A percentile compares a stretch with the other conserved stretches of the same genome.
Evolutionary conservation across 2,888 invertebrate genomes (phyloP).

Genomic region (Drosophila melanosoma): DNA sequence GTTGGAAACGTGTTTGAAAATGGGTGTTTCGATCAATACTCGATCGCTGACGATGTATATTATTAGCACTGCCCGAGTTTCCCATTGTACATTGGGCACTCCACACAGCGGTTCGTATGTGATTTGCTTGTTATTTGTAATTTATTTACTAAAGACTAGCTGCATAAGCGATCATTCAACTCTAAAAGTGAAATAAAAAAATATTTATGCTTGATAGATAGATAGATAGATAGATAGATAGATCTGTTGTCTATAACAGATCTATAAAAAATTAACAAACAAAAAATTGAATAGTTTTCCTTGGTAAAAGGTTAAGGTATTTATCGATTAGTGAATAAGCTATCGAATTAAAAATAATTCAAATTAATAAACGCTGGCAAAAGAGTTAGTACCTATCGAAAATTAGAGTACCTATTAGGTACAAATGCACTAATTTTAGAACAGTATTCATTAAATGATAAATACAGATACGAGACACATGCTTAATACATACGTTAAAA

Average conservation of each 20-base stretch:
- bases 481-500: not conserved
- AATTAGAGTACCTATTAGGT: not conserved
- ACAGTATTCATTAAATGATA: too few species aligned
- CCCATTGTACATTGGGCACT: slow-evolving; percentile 64
- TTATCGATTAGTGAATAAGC: not conserved
- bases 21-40: slow-evolving; percentile 61
- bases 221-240: too few species aligned
- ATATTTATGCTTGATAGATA: not conserved
- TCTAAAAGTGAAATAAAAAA: not conserved
- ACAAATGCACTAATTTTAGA: not conserved
- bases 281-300: not conserved
- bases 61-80: slow-evolving; percentile 80
- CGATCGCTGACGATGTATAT: slow-evolving; percentile 61
- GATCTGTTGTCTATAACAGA: too few species aligned
- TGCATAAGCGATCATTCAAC: not conserved
- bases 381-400: not conserved
- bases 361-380: not conserved
- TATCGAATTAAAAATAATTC: slow-evolving; percentile 4
- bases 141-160: not conserved
- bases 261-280: not conserved
- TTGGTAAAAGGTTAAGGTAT: not conserved
- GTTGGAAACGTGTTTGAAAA: slow-evolving; percentile 55
- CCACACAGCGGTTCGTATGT: not conserved
- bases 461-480: not conserved
- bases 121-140: not conserved